Conservation (phyloP, 30 jellyfish, hydroid and myxozoan species). For the Cassiopea xamachana region DNA sequence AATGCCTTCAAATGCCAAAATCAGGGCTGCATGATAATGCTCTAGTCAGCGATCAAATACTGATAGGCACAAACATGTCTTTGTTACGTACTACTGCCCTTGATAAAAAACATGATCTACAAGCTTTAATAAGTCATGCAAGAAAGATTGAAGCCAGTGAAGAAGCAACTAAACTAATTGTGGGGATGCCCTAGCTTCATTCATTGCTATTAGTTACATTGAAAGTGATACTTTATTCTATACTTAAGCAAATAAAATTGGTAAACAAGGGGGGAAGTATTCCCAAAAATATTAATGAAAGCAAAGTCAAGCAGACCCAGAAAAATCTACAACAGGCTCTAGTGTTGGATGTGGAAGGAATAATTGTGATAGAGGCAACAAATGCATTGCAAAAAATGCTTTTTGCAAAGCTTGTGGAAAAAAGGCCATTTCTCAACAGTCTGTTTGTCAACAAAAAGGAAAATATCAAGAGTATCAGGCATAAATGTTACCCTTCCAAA, state of each 20-base stretch:
- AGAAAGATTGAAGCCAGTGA: slow-evolving; percentile 11
- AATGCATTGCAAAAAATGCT: slow-evolving; percentile 6
- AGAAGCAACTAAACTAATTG: slow-evolving; percentile 33
- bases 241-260: neutral
- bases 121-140: neutral
- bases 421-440: slow-evolving; percentile 16
- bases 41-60: slow-evolving; percentile 8
- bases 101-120: slow-evolving; percentile 27
- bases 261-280: slow-evolving; percentile 4
- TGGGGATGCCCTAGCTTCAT: neutral
- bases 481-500: neutral
- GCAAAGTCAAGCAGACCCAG: neutral
- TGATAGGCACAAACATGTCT: neutral
- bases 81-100: neutral
- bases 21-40: neutral
- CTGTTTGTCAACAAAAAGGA: neutral
- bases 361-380: slow-evolving; percentile 20
- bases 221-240: neutral
- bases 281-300: slow-evolving; percentile 2
- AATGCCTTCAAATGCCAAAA: slow-evolving; percentile 5
- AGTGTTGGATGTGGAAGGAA: slow-evolving; percentile 29
- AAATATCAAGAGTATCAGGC: neutral
- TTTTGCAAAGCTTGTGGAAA: slow-evolving; percentile 21
- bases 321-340: neutral
- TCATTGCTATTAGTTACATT: neutral